Conservation (phyloP, 2,888 invertebrate genomes). For the Drosophila formosana region DNA sequence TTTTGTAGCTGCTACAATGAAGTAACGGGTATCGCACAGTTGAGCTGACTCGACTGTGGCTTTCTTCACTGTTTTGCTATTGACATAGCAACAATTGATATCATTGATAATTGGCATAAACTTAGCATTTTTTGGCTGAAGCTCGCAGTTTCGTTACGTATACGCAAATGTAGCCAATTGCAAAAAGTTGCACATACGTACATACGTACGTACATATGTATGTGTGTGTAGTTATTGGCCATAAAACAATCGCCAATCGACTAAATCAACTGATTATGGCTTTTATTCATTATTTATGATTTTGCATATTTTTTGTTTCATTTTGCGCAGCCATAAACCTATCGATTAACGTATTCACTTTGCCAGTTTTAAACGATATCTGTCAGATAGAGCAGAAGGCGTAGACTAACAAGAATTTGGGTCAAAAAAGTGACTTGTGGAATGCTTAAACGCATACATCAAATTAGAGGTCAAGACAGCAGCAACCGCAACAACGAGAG, state of each 20-base stretch:
- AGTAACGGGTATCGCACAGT: background rate
- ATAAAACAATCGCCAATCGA: slow-evolving; percentile 22
- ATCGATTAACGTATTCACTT: background rate
- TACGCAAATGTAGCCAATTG: slow-evolving; percentile 20
- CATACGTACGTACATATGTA: too few species aligned
- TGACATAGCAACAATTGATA: slow-evolving; percentile 68
- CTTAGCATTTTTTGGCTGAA: slow-evolving; percentile 25
- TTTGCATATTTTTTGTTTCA: background rate
- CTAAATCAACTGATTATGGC: slow-evolving; percentile 29
- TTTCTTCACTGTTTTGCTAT: slow-evolving; percentile 11
- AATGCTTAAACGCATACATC: slow-evolving; percentile 17
- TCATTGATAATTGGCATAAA: slow-evolving; percentile 69
- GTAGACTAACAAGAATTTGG: slow-evolving; percentile 21
- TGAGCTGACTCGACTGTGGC: background rate
- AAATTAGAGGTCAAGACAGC: slow-evolving; percentile 32
- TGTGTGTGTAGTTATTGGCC: background rate
- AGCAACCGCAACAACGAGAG: background rate
- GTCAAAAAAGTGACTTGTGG: slow-evolving; percentile 24
- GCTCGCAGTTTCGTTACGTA: slow-evolving; percentile 19
- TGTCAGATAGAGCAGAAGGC: background rate
- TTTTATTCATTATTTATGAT: slow-evolving; percentile 33
- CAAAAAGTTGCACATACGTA: slow-evolving; percentile 1
- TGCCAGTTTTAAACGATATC: background rate
- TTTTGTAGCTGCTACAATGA: background rate
- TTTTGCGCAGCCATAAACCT: background rate